Percentiles rank a stretch among this genome's conserved stretches.
phyloP scores from a whole-genome alignment of 1,140 invertebrate genomes.

The Phenacoccus solenopsis region DNA sequence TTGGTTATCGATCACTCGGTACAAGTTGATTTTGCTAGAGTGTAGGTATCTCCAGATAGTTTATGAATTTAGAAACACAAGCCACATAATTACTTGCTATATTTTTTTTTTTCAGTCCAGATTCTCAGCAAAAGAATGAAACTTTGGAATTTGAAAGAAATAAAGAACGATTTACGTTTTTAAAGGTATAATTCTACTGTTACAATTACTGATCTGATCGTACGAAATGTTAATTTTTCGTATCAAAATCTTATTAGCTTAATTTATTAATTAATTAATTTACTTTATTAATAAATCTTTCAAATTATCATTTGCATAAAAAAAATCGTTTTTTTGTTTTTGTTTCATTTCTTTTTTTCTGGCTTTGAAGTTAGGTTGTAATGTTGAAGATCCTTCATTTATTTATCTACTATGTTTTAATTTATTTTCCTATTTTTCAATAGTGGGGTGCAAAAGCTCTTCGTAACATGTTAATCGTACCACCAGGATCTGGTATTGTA shows the following conservation, averaged over 20 bases:
- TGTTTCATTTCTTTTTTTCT: neutral
- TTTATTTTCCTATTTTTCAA: neutral
- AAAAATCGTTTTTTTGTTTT: too few relatives aligned
- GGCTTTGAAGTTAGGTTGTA: neutral
- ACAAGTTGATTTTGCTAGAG: slow-evolving; percentile 85
- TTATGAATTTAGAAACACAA: neutral
- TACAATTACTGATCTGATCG: neutral
- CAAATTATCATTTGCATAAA: too few relatives aligned
- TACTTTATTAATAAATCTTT: too few relatives aligned
- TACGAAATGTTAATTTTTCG: too few relatives aligned
- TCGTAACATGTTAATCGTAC: slow-evolving; percentile 92
- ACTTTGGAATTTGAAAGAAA: slow-evolving; percentile 93
- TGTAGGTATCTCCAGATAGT: slow-evolving; percentile 39
- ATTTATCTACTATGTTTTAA: neutral
- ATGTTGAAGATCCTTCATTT: neutral
- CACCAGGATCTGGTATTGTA: slow-evolving; percentile 94
- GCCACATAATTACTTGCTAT: slow-evolving; percentile 20
- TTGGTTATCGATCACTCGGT: slow-evolving; percentile 97
- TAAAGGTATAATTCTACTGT: slow-evolving; percentile 59
- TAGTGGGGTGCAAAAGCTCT: slow-evolving; percentile 94
- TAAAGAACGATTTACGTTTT: slow-evolving; percentile 86
- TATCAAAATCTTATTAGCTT: too few relatives aligned
- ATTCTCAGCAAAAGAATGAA: slow-evolving; percentile 87
- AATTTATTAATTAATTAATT: too few relatives aligned
- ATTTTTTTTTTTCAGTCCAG: slow-evolving; percentile 49